These are phyloP conservation scores for Ethmia dodecea DNA, from an alignment of 2,888 invertebrate genomes.

Conservation along the genomic window DNA sequence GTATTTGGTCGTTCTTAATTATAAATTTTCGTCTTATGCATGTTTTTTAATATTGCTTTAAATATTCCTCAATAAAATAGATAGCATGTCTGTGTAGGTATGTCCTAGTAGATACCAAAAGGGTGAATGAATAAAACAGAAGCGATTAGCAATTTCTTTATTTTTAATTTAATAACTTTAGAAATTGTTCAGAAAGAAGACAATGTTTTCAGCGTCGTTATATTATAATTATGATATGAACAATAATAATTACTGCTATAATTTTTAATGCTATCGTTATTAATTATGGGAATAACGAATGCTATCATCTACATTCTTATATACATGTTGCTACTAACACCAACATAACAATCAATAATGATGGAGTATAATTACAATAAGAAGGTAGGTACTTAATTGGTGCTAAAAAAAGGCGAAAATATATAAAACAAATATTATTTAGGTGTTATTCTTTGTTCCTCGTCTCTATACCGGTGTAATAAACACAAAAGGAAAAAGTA, in stretches of 20 bases:
- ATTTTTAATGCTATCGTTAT: conserved; percentile 64
- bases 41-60: background rate
- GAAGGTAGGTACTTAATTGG: no score
- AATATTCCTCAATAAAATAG: no score
- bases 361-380: no score
- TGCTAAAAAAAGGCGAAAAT: conserved; percentile 29
- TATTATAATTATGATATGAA: conserved; percentile 84
- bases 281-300: conserved; percentile 64
- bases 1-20: background rate
- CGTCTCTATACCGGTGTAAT: no score
- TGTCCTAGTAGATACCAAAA: no score
- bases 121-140: conserved; percentile 53
- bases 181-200: conserved; percentile 87
- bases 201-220: conserved; percentile 78
- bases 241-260: conserved; percentile 78
- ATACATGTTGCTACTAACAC: conserved; percentile 42
- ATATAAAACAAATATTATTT: conserved; percentile 24
- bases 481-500: no score
- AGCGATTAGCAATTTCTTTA: conserved; percentile 75
- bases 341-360: conserved; percentile 56
- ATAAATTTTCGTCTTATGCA: background rate
- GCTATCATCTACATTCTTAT: conserved; percentile 60
- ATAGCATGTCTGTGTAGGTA: background rate
- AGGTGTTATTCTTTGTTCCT: no score
- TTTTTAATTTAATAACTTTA: conserved; percentile 82